A percentile compares a stretch with the other conserved stretches of the same genome.
phyloP scores from a whole-genome alignment of 1,140 invertebrate genomes.

The Leptoteleia sp. region DNA sequence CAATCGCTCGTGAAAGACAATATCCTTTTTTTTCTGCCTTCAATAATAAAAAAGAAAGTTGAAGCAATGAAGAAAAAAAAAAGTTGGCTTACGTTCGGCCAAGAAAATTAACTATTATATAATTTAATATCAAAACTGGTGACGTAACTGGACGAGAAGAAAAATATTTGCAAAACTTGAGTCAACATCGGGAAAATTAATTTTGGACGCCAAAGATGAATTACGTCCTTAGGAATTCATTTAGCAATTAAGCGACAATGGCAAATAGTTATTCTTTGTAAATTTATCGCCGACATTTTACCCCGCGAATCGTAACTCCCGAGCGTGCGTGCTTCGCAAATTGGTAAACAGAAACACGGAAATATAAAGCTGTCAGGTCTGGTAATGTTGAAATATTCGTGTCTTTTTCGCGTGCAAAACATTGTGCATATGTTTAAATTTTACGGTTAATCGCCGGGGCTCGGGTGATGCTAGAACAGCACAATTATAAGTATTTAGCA shows the following conservation, averaged over 20 bases:
- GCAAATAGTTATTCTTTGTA: slow-evolving; percentile 4
- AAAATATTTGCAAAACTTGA: neutral
- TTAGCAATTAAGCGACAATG: neutral
- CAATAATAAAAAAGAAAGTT: slow-evolving; percentile 41
- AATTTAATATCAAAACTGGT: slow-evolving; percentile 2
- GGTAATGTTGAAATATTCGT: slow-evolving; percentile 32
- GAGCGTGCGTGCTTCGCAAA: slow-evolving; percentile 5
- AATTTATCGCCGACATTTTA: slow-evolving; percentile 23
- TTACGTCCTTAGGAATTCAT: neutral
- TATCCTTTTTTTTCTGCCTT: slow-evolving; percentile 8
- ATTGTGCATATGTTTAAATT: slow-evolving; percentile 32
- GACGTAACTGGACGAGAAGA: slow-evolving; percentile 1
- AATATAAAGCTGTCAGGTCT: slow-evolving; percentile 37
- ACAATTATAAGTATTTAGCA: slow-evolving; percentile 57
- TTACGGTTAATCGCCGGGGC: slow-evolving; percentile 25
- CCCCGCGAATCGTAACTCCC: neutral
- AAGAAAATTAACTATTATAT: slow-evolving; percentile 7
- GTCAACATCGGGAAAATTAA: neutral
- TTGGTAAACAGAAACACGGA: slow-evolving; percentile 13
- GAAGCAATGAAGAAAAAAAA: slow-evolving; percentile 1
- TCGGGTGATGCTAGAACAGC: slow-evolving; percentile 41
- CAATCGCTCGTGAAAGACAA: slow-evolving; percentile 9
- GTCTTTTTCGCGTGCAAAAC: slow-evolving; percentile 17
- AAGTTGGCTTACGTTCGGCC: neutral
- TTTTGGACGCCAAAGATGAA: too few relatives aligned